phyloP scores from a whole-genome alignment of 1,140 invertebrate species.

The Muscidifurax raptorellus region DNA sequence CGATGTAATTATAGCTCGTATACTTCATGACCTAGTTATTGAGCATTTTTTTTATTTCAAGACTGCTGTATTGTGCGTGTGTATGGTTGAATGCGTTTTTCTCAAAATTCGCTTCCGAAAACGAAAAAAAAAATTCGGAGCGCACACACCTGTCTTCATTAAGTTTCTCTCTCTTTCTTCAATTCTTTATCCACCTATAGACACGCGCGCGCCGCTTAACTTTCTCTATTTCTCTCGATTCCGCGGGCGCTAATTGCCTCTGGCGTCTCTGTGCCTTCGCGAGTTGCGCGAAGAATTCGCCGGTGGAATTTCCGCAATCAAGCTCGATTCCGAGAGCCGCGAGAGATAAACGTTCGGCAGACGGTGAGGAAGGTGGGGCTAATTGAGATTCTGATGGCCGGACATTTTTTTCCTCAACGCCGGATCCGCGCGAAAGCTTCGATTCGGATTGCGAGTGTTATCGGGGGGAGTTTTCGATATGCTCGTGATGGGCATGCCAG shows the following conservation, averaged over 20 bases:
- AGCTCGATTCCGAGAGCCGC: not conserved
- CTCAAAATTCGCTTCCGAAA: not conserved
- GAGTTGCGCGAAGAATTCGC: constrained; percentile 9
- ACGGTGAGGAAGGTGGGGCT: not conserved
- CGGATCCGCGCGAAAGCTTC: no score
- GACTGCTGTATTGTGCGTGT: not conserved
- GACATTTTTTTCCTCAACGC: not conserved
- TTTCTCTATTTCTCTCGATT: constrained; percentile 28
- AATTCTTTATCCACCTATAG: not conserved
- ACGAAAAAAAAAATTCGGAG: not conserved
- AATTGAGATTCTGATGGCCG: not conserved
- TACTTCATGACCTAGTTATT: no score
- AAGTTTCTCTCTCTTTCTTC: not conserved
- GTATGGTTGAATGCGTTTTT: not conserved
- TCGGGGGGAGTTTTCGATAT: no score
- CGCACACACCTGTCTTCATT: constrained; percentile 2
- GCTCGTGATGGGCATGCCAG: no score
- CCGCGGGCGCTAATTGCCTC: constrained; percentile 27
- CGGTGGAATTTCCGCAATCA: constrained; percentile 24
- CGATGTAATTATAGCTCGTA: not conserved
- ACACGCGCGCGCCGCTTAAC: not conserved
- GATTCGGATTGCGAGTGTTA: no score
- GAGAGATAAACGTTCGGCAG: not conserved
- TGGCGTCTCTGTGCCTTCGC: constrained; percentile 5
- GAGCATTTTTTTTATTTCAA: no score